Percentiles rank a stretch among this genome's conserved stretches.
Conservation (phyloP, 2,888 invertebrate species). For the Harpalus rufipes region DNA sequence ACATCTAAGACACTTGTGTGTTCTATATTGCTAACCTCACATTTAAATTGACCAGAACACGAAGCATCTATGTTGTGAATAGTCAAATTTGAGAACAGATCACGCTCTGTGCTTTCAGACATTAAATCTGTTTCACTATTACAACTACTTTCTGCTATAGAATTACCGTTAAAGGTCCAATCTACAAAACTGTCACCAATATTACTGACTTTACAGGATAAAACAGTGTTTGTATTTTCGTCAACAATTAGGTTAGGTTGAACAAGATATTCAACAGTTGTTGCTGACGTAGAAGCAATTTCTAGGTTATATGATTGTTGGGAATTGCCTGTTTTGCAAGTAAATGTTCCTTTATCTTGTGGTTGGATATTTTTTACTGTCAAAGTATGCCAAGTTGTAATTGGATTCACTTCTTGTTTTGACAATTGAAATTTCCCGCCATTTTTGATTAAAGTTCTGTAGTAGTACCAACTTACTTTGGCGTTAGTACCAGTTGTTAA, state of each 20-base stretch:
- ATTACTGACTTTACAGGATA: constrained; percentile 12
- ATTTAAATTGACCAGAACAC: constrained; percentile 16
- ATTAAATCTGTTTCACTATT: not conserved
- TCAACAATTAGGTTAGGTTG: not conserved
- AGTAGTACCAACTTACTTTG: constrained; percentile 1
- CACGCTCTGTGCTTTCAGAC: not conserved
- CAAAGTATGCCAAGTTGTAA: not conserved
- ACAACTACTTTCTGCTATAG: not conserved
- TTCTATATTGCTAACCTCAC: not conserved
- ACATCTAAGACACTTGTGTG: not conserved
- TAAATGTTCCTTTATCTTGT: not conserved
- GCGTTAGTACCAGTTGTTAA: not conserved
- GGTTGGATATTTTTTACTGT: constrained; percentile 11
- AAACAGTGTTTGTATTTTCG: not conserved
- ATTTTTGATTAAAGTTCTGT: not conserved
- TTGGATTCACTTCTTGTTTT: constrained; percentile 4
- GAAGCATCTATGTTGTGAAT: constrained; percentile 10
- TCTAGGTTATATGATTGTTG: constrained; percentile 5
- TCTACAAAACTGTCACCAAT: not conserved
- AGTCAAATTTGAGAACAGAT: constrained; percentile 3
- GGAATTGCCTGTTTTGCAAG: not conserved
- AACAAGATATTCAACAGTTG: constrained; percentile 10
- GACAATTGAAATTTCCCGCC: not conserved
- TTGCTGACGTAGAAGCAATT: not conserved
- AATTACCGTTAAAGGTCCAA: not conserved